Conservation (phyloP, 2,113 vertebrate species). For the Psittacara wagleri region DNA sequence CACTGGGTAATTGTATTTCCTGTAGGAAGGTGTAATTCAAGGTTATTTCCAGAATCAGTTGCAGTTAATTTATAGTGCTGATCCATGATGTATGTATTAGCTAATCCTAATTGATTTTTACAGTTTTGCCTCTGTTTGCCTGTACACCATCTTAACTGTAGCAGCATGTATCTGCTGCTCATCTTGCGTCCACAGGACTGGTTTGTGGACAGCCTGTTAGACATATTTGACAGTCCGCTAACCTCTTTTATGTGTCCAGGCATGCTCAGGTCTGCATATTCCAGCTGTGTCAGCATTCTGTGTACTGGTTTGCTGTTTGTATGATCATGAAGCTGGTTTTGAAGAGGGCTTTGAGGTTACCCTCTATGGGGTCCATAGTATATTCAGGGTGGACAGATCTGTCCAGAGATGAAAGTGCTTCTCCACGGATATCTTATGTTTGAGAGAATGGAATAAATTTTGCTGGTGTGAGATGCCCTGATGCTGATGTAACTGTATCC, state of each 20-base stretch:
- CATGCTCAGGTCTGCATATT: not conserved
- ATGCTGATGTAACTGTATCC: not conserved
- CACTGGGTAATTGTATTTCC: not conserved
- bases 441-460: not conserved
- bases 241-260: conserved; percentile 33
- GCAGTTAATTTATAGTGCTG: not conserved
- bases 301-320: not conserved
- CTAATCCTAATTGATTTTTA: not conserved
- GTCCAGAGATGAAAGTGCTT: conserved; percentile 37
- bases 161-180: not conserved
- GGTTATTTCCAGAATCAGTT: not conserved
- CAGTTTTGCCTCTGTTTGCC: not conserved
- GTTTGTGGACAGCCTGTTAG: conserved; percentile 40
- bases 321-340: conserved; percentile 38
- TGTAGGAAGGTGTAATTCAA: not conserved
- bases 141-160: not conserved
- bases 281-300: conserved; percentile 39
- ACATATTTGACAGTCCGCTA: not conserved
- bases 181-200: not conserved
- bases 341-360: conserved; percentile 55
- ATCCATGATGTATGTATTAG: not conserved
- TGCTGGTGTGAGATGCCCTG: not conserved
- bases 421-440: conserved; percentile 6
- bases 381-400: not conserved
- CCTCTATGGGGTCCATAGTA: not conserved